Percentiles rank a stretch among this genome's conserved stretches.
Conservation (phyloP, 2,888 invertebrate genomes). For the Thymelicus sylvestris region DNA sequence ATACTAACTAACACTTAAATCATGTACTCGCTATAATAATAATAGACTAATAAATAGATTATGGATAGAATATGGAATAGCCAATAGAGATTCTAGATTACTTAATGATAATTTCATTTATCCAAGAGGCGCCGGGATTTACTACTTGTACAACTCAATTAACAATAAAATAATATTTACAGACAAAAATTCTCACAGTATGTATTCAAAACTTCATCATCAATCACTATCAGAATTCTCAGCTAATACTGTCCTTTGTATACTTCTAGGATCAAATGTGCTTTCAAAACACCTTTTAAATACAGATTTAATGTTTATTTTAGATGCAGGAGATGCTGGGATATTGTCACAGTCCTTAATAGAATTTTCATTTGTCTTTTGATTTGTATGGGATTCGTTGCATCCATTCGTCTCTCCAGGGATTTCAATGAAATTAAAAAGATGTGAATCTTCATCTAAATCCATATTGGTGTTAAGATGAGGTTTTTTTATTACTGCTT, state of each 20-base stretch:
- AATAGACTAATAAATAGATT: too few relatives aligned
- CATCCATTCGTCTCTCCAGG: conserved; percentile 56
- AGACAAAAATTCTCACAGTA: conserved; percentile 14
- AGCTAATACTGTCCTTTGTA: conserved; percentile 86
- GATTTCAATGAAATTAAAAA: conserved; percentile 77
- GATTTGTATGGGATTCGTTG: conserved; percentile 40
- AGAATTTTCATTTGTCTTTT: conserved; percentile 43
- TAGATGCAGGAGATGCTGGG: conserved; percentile 86
- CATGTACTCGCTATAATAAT: too few relatives aligned
- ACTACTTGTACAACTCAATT: neutral
- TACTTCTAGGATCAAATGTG: conserved; percentile 87
- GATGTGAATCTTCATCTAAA: conserved; percentile 78
- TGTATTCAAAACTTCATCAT: conserved; percentile 28
- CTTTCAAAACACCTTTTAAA: conserved; percentile 90
- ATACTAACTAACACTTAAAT: too few relatives aligned
- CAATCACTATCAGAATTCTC: conserved; percentile 89
- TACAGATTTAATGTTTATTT: conserved; percentile 85
- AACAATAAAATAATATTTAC: neutral
- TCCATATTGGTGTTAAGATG: conserved; percentile 69
- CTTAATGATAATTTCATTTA: too few relatives aligned
- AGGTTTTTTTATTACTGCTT: conserved; percentile 63
- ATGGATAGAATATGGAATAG: too few relatives aligned
- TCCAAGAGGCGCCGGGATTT: too few relatives aligned
- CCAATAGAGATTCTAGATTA: conserved; percentile 29
- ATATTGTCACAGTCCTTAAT: conserved; percentile 76